phyloP scores from a whole-genome alignment of 2,113 vertebrate genomes.

The Rhinoderma darwinii region DNA sequence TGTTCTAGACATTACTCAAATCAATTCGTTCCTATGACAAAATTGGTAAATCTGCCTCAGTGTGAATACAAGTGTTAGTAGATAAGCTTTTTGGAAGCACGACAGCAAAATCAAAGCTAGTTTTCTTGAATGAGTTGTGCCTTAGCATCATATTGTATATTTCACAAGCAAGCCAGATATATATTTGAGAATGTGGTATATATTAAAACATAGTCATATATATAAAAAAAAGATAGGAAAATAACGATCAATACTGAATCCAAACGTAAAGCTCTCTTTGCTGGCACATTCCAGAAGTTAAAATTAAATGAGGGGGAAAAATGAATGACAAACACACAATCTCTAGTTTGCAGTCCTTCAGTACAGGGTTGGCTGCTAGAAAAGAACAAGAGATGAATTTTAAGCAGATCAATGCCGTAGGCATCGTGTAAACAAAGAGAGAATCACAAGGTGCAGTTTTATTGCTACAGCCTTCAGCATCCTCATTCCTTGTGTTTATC shows the following conservation, averaged over 20 bases:
- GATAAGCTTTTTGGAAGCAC: neutral
- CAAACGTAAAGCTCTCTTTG: neutral
- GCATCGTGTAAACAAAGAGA: slow-evolving; percentile 53
- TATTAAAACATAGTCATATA: neutral
- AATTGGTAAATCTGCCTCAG: neutral
- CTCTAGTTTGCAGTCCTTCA: slow-evolving; percentile 53
- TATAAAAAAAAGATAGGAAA: slow-evolving; percentile 43
- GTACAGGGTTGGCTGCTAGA: slow-evolving; percentile 42
- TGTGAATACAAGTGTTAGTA: neutral
- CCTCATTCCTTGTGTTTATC: slow-evolving; percentile 54
- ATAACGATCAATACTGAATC: slow-evolving; percentile 46
- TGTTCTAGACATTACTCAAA: neutral
- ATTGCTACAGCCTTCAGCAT: slow-evolving; percentile 46
- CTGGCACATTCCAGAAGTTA: slow-evolving; percentile 44
- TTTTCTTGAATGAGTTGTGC: neutral
- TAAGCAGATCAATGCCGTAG: slow-evolving; percentile 61
- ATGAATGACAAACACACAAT: slow-evolving; percentile 25
- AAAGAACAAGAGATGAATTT: slow-evolving; percentile 62
- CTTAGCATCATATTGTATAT: neutral
- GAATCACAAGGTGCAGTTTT: slow-evolving; percentile 48
- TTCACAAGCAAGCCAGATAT: slow-evolving; percentile 33
- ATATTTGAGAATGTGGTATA: slow-evolving; percentile 39
- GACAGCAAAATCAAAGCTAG: neutral
- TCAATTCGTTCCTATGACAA: neutral
- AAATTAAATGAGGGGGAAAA: slow-evolving; percentile 22